A percentile compares a stretch with the other conserved stretches of the same genome.
These are phyloP conservation scores for Toxotes lorentzi DNA, from an alignment of 2,797 vertebrate genomes.

Conservation along the genomic window DNA sequence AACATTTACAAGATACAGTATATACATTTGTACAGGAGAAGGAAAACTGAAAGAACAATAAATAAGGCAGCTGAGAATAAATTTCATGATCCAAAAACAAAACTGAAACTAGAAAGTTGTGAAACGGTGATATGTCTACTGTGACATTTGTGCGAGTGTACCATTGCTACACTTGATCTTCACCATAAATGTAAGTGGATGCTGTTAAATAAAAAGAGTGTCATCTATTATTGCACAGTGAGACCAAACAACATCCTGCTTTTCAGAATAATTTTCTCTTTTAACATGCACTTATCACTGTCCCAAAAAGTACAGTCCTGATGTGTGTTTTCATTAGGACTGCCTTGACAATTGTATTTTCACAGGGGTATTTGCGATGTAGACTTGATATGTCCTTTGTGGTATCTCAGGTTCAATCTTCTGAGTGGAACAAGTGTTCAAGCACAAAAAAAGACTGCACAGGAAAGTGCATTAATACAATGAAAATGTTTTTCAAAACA, in stretches of 20 bases:
- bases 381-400: conserved; percentile 23
- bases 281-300: conserved; percentile 17
- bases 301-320: conserved; percentile 30
- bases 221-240: conserved; percentile 48
- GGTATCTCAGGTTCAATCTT: conserved; percentile 21
- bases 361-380: conserved; percentile 26
- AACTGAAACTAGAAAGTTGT: conserved; percentile 18
- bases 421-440: conserved; percentile 24
- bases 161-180: conserved; percentile 36
- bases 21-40: conserved; percentile 75
- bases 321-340: conserved; percentile 15
- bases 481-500: conserved; percentile 40
- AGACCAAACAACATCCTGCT: conserved; percentile 29
- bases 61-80: conserved; percentile 67
- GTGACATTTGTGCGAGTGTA: conserved; percentile 22
- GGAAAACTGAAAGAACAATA: conserved; percentile 63
- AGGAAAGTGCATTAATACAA: conserved; percentile 35
- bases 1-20: conserved; percentile 76
- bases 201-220: conserved; percentile 14
- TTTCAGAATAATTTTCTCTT: conserved; percentile 17
- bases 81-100: conserved; percentile 40
- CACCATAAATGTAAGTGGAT: conserved; percentile 21
- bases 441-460: conserved; percentile 37
- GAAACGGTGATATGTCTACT: conserved; percentile 6
- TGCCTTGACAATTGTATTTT: conserved; percentile 26